A percentile compares a stretch with the other conserved stretches of the same genome.
Evolutionary conservation across 2,797 vertebrate species (phyloP).

Genomic region (Epinephelus malabaricus): DNA sequence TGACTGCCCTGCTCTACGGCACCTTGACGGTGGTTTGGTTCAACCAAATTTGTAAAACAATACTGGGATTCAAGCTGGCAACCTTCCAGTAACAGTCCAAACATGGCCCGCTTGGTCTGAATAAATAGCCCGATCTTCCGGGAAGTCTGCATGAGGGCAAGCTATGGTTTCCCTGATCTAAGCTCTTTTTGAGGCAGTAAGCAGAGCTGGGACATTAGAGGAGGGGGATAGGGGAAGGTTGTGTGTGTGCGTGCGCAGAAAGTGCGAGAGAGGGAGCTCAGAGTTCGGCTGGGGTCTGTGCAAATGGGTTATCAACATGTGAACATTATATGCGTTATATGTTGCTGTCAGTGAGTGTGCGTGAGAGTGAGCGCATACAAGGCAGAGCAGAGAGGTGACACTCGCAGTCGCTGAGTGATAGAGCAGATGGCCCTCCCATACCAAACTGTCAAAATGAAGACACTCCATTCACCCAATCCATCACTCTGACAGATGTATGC

Average conservation of each 20-base stretch:
- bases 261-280: neutral
- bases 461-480: conserved; percentile 3
- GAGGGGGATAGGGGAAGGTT: conserved; percentile 21
- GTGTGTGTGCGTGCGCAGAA: neutral
- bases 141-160: conserved; percentile 65
- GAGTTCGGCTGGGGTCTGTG: conserved; percentile 13
- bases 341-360: neutral
- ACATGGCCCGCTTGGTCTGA: conserved; percentile 59
- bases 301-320: conserved; percentile 59
- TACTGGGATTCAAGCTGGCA: conserved; percentile 50
- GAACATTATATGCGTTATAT: conserved; percentile 20
- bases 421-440: conserved; percentile 64
- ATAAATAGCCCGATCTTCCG: conserved; percentile 73
- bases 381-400: conserved; percentile 44
- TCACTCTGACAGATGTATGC: conserved; percentile 8
- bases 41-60: conserved; percentile 39
- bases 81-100: conserved; percentile 42
- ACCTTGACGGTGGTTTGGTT: conserved; percentile 17
- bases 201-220: conserved; percentile 64
- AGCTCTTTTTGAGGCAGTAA: conserved; percentile 78
- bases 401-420: conserved; percentile 46
- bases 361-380: neutral
- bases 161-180: conserved; percentile 78
- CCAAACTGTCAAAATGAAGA: conserved; percentile 55
- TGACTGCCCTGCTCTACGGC: neutral